Conservation (phyloP, 2,888 invertebrate genomes). For the Ochlodes sylvanus region DNA sequence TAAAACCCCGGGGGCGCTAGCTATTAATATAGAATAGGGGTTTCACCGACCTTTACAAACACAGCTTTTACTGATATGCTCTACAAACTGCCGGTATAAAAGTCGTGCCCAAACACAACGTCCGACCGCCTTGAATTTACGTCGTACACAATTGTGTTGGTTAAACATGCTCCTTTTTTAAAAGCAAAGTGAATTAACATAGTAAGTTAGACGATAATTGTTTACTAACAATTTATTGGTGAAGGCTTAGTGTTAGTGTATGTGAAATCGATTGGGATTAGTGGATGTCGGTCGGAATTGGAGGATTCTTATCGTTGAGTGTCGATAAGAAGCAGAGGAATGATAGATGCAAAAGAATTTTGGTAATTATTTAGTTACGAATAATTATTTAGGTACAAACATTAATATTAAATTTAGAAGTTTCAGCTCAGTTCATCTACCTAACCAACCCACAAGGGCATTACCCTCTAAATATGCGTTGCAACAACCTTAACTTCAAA, state of each 20-base stretch:
- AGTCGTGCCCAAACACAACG: constrained; percentile 27
- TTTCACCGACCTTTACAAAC: constrained; percentile 74
- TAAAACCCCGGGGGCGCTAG: constrained; percentile 66
- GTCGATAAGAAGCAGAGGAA: too few relatives aligned
- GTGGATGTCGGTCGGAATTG: too few relatives aligned
- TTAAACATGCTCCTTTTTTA: too few relatives aligned
- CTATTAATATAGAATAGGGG: constrained; percentile 54
- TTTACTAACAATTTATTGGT: too few relatives aligned
- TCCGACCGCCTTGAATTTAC: constrained; percentile 22
- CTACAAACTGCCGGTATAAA: constrained; percentile 64
- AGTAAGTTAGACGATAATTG: too few relatives aligned
- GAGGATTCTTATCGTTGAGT: too few relatives aligned
- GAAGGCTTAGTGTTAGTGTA: too few relatives aligned
- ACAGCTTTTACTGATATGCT: constrained; percentile 67
- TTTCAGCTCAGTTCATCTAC: not conserved
- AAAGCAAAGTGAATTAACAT: too few relatives aligned
- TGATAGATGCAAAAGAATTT: too few relatives aligned
- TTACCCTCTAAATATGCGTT: not conserved
- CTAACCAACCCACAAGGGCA: not conserved
- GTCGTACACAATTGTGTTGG: constrained; percentile 2
- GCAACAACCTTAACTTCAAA: not conserved
- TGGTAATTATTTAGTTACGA: too few relatives aligned
- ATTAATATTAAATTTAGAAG: not conserved
- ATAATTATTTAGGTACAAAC: too few relatives aligned
- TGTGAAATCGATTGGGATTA: too few relatives aligned